Conservation (phyloP, 1,140 invertebrate genomes). For the Drosophila kanapiae region DNA sequence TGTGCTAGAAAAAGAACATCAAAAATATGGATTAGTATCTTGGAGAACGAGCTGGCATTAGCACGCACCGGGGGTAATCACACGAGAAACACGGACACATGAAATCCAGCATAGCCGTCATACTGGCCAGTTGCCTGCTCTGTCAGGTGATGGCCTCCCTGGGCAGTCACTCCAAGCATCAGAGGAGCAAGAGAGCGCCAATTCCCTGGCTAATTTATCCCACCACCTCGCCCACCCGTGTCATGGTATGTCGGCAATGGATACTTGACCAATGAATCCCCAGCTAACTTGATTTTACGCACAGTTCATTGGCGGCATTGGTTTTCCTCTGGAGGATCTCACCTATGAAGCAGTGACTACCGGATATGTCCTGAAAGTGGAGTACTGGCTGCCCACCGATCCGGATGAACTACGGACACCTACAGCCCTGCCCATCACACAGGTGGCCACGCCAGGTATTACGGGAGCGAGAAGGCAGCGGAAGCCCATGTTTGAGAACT, state of each 20-base stretch:
- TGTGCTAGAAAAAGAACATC: conserved; percentile 36
- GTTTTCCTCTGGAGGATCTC: conserved; percentile 77
- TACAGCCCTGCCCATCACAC: conserved; percentile 59
- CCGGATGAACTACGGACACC: conserved; percentile 60
- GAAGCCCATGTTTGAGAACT: conserved; percentile 74
- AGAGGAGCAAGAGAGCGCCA: conserved; percentile 59
- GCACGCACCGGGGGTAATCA: conserved; percentile 25
- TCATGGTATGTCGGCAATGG: conserved; percentile 51
- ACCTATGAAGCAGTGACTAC: conserved; percentile 79
- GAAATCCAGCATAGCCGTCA: conserved; percentile 41
- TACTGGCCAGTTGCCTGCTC: conserved; percentile 14
- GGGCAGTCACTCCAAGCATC: conserved; percentile 54
- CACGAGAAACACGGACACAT: conserved; percentile 31
- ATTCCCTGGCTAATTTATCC: conserved; percentile 79
- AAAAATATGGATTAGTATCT: conserved; percentile 38
- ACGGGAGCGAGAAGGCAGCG: conserved; percentile 50
- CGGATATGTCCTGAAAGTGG: conserved; percentile 81
- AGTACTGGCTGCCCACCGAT: conserved; percentile 74
- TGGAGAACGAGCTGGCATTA: conserved; percentile 36
- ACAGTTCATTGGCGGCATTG: conserved; percentile 80
- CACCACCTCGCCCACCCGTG: conserved; percentile 72
- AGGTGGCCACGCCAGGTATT: conserved; percentile 55
- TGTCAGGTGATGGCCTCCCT: conserved; percentile 8
- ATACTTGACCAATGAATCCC: no score
- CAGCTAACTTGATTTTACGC: not conserved